Percentiles rank a stretch among this genome's conserved stretches.
These are phyloP conservation scores for Hemichromis elongatus DNA, from an alignment of 2,113 vertebrate genomes.

Conservation along the genomic window DNA sequence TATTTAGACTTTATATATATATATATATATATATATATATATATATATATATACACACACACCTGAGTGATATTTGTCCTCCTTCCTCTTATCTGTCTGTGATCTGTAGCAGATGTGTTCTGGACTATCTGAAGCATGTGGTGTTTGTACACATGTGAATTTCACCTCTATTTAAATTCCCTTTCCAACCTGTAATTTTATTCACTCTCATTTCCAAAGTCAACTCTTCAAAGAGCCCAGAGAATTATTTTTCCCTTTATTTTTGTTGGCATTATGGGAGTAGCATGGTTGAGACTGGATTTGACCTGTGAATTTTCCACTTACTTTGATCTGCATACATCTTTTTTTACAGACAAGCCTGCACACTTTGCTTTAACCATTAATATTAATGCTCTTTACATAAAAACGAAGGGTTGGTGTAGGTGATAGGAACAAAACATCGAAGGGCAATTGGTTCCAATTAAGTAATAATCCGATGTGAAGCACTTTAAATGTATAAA, in stretches of 20 bases:
- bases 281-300: conserved; percentile 18
- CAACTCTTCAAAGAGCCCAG: conserved; percentile 21
- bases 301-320: conserved; percentile 28
- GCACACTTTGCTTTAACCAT: not conserved
- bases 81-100: not conserved
- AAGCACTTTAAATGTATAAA: conserved; percentile 3
- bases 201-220: conserved; percentile 39
- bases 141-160: conserved; percentile 18
- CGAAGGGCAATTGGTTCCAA: not conserved
- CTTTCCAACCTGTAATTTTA: conserved; percentile 26
- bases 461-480: conserved; percentile 4
- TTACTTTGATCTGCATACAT: conserved; percentile 35
- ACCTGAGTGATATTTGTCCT: too few relatives aligned
- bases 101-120: conserved; percentile 4
- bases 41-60: too few relatives aligned
- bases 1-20: too few relatives aligned
- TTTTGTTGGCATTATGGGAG: conserved; percentile 1
- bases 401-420: not conserved
- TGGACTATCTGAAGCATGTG: conserved; percentile 12
- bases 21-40: too few relatives aligned
- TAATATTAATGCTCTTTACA: conserved; percentile 43
- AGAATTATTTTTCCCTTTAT: fast-evolving
- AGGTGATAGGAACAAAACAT: conserved; percentile 8
- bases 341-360: conserved; percentile 21
- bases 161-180: conserved; percentile 31